Conservation (phyloP, 2,888 invertebrate species). For the Helicoverpa assulta region DNA sequence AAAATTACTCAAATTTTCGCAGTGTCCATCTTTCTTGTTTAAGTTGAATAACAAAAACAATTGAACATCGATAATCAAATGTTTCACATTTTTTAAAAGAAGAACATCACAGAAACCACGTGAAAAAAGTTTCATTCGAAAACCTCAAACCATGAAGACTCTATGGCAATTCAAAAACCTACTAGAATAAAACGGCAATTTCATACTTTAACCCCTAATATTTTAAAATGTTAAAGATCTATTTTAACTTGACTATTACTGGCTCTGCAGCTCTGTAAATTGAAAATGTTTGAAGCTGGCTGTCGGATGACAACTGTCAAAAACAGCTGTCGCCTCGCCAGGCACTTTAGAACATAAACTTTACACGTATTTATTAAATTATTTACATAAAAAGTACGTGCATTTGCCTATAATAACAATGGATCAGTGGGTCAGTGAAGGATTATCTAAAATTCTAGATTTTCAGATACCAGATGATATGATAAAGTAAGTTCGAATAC, state of each 20-base stretch:
- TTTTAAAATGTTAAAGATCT: too few relatives aligned
- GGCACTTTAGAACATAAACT: not conserved
- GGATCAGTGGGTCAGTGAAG: slow-evolving; percentile 92
- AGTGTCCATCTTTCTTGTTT: too few relatives aligned
- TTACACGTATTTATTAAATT: slow-evolving; percentile 33
- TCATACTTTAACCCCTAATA: too few relatives aligned
- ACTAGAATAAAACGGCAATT: too few relatives aligned
- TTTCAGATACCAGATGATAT: slow-evolving; percentile 93
- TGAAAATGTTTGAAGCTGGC: not conserved
- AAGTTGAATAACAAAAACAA: too few relatives aligned
- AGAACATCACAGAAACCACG: too few relatives aligned
- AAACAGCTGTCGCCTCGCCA: slow-evolving; percentile 35
- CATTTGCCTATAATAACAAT: slow-evolving; percentile 71
- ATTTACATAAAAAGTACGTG: not conserved
- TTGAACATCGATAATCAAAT: too few relatives aligned
- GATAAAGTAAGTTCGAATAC: slow-evolving; percentile 88
- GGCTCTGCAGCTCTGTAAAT: not conserved
- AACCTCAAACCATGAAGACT: too few relatives aligned
- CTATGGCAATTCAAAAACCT: too few relatives aligned
- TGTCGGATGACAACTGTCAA: slow-evolving; percentile 27
- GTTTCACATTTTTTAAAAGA: too few relatives aligned
- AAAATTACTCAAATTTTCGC: too few relatives aligned
- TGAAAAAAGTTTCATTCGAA: too few relatives aligned
- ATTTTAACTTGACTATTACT: not conserved
- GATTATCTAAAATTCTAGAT: slow-evolving; percentile 91